Evolutionary conservation across 2,888 invertebrate species (phyloP), one percentile per base, ranked within the genome.

Genomic region (Drosophila anomelani): DNA sequence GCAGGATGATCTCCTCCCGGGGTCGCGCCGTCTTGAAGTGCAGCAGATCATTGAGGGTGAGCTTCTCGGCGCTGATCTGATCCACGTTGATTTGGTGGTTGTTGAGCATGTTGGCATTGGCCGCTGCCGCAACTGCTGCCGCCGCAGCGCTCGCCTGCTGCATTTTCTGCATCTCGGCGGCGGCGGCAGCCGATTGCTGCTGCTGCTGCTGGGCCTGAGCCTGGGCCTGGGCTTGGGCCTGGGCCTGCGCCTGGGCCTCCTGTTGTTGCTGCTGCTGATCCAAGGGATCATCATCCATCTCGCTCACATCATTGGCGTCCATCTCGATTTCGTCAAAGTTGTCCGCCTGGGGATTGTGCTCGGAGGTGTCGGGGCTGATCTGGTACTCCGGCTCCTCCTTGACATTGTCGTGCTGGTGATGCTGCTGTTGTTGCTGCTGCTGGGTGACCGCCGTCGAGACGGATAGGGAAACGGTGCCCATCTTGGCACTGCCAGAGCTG

Each of bases 11-110:
- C 76, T 92, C 92, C 10, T 92, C 92, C 7, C 91, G 87, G 2
- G 91, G 92, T 3, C 91, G 86, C 46, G 90, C 62, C 10, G 89
- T 77, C 74, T 92, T 92, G 34, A 92, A 92, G 62, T 92, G 91
- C 64, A 92, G 64, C 76, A 92, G 81, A 85, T 92, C 92, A 68
- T 85, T 92, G 15, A 92, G 88, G 3, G 91, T 90, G n/a, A 92
- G 72, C 62, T 92, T 92, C 4, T 92, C 92, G 3, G 92, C 87
- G 55, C 92, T 92, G 15, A 92, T 91, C 60, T 91, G 90, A 75
- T 91, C 91, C 47, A 91, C 90, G 43, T 86, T 91, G 36, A 91
- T 90, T 60, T 91, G 91, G 59, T 92, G 91, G 15, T 91, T 80
- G 68, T 90, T 87, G 46, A 84, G 79, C 73, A 91, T 85, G 44